Conservation (phyloP, 2,113 vertebrate genomes). For the Catharus bicknelli region DNA sequence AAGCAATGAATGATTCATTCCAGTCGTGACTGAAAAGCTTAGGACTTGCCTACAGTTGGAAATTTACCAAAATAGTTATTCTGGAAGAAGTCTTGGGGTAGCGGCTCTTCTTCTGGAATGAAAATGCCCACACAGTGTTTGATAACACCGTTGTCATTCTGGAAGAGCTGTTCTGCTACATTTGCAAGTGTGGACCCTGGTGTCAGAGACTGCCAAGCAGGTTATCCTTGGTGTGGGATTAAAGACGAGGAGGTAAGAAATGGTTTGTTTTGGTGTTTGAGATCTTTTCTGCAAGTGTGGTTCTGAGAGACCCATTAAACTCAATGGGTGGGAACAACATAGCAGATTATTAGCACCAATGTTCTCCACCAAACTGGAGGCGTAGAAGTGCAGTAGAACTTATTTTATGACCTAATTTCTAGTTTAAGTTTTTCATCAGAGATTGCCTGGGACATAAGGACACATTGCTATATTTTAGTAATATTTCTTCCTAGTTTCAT, state of each 20-base stretch:
- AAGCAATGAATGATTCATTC: slow-evolving; percentile 66
- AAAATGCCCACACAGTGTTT: slow-evolving; percentile 48
- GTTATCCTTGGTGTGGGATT: slow-evolving; percentile 9
- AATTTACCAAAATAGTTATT: slow-evolving; percentile 68
- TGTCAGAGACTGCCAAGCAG: neutral
- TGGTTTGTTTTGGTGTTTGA: slow-evolving; percentile 13
- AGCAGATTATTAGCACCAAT: slow-evolving; percentile 24
- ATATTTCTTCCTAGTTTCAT: neutral
- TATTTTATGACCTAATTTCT: slow-evolving; percentile 40
- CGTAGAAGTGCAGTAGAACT: neutral
- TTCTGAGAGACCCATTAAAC: slow-evolving; percentile 21
- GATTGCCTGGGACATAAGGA: slow-evolving; percentile 21
- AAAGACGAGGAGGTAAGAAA: neutral
- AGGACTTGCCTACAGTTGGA: slow-evolving; percentile 62
- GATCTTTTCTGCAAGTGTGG: neutral
- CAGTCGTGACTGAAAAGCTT: slow-evolving; percentile 67
- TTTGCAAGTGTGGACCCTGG: slow-evolving; percentile 17
- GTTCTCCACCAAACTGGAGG: neutral
- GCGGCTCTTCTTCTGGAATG: slow-evolving; percentile 20
- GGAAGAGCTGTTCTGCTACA: slow-evolving; percentile 5
- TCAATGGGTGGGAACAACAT: neutral
- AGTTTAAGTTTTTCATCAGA: slow-evolving; percentile 29
- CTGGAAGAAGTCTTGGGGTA: slow-evolving; percentile 56
- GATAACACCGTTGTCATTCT: neutral
- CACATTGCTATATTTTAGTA: neutral